Conservation (phyloP, 2,888 invertebrate species). For the Heliconius cydno region DNA sequence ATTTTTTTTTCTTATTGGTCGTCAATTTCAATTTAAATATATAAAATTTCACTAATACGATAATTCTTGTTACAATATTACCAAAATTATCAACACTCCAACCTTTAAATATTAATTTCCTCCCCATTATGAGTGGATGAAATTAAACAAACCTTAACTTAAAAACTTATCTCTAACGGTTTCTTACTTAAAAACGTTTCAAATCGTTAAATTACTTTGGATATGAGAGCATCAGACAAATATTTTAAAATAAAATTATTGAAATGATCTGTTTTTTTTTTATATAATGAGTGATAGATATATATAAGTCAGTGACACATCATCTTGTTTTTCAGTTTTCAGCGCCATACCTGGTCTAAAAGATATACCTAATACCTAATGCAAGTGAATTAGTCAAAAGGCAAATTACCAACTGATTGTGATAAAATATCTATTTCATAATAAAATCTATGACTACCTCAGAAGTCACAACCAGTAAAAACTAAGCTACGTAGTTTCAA, state of each 20-base stretch:
- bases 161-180: background rate
- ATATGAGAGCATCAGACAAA: background rate
- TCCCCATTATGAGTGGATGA: background rate
- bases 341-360: too few species aligned
- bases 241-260: background rate
- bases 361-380: too few species aligned
- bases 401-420: too few species aligned
- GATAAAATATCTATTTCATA: background rate
- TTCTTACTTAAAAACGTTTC: conserved; percentile 6
- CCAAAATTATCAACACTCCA: background rate
- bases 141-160: conserved; percentile 2
- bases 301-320: too few species aligned
- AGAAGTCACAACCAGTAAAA: background rate
- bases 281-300: background rate
- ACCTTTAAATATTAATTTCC: background rate
- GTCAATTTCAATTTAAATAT: too few species aligned
- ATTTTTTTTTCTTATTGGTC: background rate
- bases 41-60: too few species aligned
- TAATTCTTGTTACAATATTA: background rate
- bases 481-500: background rate
- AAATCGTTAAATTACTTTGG: background rate
- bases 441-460: background rate
- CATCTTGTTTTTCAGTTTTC: too few species aligned
- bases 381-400: too few species aligned
- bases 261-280: background rate